Evolutionary conservation across 2,888 invertebrate genomes (phyloP), one percentile per base, ranked within the genome.

Genomic region (Iphiclides podalirius): DNA sequence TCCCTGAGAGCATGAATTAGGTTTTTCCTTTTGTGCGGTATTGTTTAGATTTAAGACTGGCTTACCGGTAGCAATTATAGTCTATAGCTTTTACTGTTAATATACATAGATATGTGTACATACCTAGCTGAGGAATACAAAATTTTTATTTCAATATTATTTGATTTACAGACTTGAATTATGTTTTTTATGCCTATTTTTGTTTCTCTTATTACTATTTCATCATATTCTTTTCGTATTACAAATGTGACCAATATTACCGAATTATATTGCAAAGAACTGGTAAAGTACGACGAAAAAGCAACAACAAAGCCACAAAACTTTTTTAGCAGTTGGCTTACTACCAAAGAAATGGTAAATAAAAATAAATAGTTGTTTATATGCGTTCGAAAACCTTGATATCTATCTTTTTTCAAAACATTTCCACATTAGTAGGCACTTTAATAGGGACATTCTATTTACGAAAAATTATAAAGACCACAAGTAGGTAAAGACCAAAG

Each of bases 231-330:
- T 42, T 41, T 23, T 26, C 8, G 40, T 14, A 43, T 38, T 42
- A 42, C 48, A 48, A 33, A 20, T 38, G 14, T 23, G 48, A 48
- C 48, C 48, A 48, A 48, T 38, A 38, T 38, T 9, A 43, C 48
- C 48, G 48, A 48, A 48, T 48, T 48, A 48, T 43, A 48, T 47
- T 48, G 42, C 48, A 43, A 43, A 42, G 11, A 36, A 33, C 20
- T 38, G 31, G 16, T 41, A 16, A 47, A 36, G 31, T 43, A 33
- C 42, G 9, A 16, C 13, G 35, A 36, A 17, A 26, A 2, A 23
- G 23, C 40, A 33, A 33, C 46, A 46, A 38, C 38, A 33, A 33
- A 28, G 37, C 37, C 11, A 38, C 33, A 17, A 33, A 38, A 33
- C 20, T 31, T 11, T 16, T 46, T 33, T 39, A 28, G 31, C 38